Conservation (phyloP, 1,140 invertebrate genomes). For the Philotrypesis tridentata region DNA sequence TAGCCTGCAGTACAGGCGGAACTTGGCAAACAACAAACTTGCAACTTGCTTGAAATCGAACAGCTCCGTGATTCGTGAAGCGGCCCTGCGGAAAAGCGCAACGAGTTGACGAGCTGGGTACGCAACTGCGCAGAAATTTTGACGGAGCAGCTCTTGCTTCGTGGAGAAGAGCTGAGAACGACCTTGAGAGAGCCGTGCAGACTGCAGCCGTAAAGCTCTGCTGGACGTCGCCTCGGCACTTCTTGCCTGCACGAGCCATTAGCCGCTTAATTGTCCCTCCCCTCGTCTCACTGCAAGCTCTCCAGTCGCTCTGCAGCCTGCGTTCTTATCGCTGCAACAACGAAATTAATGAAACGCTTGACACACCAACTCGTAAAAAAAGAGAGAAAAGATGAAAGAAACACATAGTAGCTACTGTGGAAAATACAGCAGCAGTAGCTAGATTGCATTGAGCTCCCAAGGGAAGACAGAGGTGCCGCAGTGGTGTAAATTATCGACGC, state of each 20-base stretch:
- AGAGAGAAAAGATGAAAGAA: too few relatives aligned
- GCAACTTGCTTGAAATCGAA: too few relatives aligned
- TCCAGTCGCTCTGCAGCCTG: too few relatives aligned
- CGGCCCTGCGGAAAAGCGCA: too few relatives aligned
- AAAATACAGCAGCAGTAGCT: not conserved
- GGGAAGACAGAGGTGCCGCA: not conserved
- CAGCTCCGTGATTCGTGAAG: too few relatives aligned
- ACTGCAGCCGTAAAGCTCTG: too few relatives aligned
- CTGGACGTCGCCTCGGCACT: not conserved
- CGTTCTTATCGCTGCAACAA: too few relatives aligned
- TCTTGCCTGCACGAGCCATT: slow-evolving; percentile 56
- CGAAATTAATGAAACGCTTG: too few relatives aligned
- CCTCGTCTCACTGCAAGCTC: not conserved
- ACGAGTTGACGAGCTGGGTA: not conserved
- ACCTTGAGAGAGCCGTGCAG: not conserved
- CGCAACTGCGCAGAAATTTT: not conserved
- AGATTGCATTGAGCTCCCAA: slow-evolving; percentile 30
- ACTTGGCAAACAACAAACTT: too few relatives aligned
- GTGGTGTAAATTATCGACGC: slow-evolving; percentile 37
- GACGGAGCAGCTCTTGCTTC: not conserved
- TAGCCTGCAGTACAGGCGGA: too few relatives aligned
- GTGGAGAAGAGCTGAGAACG: slow-evolving; percentile 3
- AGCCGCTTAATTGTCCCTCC: slow-evolving; percentile 50
- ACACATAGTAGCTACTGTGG: too few relatives aligned
- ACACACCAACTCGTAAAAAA: too few relatives aligned